Percentiles rank a stretch among this genome's conserved stretches.
Evolutionary conservation across 1,140 invertebrate species (phyloP).

Genomic region (Diorhabda elongata): DNA sequence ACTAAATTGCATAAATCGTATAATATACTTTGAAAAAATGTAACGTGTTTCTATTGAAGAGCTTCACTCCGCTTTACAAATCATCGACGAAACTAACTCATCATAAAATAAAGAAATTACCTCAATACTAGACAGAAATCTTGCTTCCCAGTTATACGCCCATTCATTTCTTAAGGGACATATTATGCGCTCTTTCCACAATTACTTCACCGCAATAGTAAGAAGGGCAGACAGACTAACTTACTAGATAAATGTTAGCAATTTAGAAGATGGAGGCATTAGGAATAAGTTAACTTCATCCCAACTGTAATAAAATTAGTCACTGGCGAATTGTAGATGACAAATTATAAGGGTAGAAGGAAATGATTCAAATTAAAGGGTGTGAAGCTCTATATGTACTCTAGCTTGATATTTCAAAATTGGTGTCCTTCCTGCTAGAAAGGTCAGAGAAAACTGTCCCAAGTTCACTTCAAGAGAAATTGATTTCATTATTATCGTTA

Average conservation of each 20-base stretch:
- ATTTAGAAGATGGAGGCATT: not conserved
- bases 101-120: not conserved
- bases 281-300: not conserved
- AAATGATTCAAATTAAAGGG: not conserved
- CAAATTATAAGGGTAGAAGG: not conserved
- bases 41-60: no score
- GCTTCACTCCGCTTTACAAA: no score
- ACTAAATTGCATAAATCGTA: no score
- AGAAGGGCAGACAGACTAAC: not conserved
- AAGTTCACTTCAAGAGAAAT: no score
- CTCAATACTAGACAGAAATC: not conserved
- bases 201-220: not conserved
- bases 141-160: not conserved
- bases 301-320: slow-evolving; percentile 2
- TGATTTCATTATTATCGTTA: no score
- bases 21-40: no score
- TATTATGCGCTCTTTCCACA: not conserved
- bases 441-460: no score
- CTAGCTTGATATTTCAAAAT: no score
- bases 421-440: no score
- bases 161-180: not conserved
- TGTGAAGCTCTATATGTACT: not conserved
- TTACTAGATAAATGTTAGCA: slow-evolving; percentile 2
- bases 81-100: no score
- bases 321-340: not conserved